Evolutionary conservation across 1,140 invertebrate species (phyloP).

Genomic region (Pantala flavescens): DNA sequence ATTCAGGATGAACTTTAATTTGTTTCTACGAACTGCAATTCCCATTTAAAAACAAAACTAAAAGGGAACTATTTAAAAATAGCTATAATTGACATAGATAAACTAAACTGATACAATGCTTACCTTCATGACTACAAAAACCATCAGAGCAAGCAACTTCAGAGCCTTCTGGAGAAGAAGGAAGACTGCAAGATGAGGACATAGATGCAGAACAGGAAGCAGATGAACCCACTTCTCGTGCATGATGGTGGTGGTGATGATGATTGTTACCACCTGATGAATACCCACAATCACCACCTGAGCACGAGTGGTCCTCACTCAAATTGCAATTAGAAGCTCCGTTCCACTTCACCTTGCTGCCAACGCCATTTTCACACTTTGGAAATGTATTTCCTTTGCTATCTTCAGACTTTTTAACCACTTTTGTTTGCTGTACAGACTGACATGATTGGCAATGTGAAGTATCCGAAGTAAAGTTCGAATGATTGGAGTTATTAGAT

Average conservation of each 20-base stretch:
- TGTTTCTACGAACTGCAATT: no score
- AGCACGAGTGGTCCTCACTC: slow-evolving; percentile 13
- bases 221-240: not conserved
- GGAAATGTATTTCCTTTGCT: not conserved
- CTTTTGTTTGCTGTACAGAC: not conserved
- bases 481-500: not conserved
- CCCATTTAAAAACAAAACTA: no score
- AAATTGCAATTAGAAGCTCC: not conserved
- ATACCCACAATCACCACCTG: slow-evolving; percentile 60
- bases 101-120: not conserved
- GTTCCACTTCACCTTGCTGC: not conserved
- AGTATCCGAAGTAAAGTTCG: not conserved
- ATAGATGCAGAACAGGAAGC: slow-evolving; percentile 34
- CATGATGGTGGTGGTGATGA: not conserved
- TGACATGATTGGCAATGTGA: not conserved
- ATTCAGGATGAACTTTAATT: no score
- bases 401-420: not conserved
- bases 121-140: slow-evolving; percentile 63
- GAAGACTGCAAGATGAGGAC: slow-evolving; percentile 53
- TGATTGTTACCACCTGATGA: slow-evolving; percentile 56
- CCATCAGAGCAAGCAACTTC: slow-evolving; percentile 75
- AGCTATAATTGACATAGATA: no score
- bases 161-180: slow-evolving; percentile 70
- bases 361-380: slow-evolving; percentile 17
- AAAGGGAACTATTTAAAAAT: no score